These are phyloP conservation scores for Watersipora subatra DNA, from an alignment of 1,140 invertebrate species.

Conservation along the genomic window DNA sequence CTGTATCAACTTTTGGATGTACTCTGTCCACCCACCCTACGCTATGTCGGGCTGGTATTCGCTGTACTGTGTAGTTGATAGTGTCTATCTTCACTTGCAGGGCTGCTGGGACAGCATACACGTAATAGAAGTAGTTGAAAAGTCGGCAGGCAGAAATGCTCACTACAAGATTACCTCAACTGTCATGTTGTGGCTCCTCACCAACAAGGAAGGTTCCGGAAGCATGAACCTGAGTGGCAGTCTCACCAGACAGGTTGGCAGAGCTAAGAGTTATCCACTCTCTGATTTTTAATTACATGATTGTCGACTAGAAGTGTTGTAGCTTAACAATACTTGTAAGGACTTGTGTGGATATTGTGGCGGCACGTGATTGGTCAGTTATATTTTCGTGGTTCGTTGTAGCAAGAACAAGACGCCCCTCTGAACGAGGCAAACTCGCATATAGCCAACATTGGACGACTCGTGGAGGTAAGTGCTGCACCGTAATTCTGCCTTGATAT, in stretches of 20 bases:
- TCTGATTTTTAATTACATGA: too few relatives aligned
- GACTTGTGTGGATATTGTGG: too few relatives aligned
- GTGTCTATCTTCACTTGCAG: not conserved
- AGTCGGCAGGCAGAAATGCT: constrained; percentile 77
- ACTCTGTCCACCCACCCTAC: too few relatives aligned
- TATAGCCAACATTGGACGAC: constrained; percentile 86
- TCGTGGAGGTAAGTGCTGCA: constrained; percentile 48
- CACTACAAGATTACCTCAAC: constrained; percentile 99
- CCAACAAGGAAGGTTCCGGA: constrained; percentile 85
- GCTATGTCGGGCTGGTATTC: too few relatives aligned
- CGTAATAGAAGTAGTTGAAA: constrained; percentile 92
- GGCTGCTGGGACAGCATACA: constrained; percentile 99
- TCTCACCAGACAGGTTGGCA: constrained; percentile 75
- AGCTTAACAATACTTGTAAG: too few relatives aligned
- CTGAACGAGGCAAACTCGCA: constrained; percentile 86
- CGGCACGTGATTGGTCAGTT: too few relatives aligned
- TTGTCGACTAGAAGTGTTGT: too few relatives aligned
- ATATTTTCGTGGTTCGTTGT: constrained; percentile 15
- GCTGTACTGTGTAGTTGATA: too few relatives aligned
- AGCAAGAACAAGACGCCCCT: constrained; percentile 76
- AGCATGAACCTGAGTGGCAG: constrained; percentile 98
- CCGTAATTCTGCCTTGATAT: too few relatives aligned
- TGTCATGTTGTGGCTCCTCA: constrained; percentile 97
- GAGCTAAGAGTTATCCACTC: not conserved
- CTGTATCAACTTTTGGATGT: too few relatives aligned